Evolutionary conservation across 1,140 invertebrate genomes (phyloP).

Genomic region (Leptonema lineaticorne): DNA sequence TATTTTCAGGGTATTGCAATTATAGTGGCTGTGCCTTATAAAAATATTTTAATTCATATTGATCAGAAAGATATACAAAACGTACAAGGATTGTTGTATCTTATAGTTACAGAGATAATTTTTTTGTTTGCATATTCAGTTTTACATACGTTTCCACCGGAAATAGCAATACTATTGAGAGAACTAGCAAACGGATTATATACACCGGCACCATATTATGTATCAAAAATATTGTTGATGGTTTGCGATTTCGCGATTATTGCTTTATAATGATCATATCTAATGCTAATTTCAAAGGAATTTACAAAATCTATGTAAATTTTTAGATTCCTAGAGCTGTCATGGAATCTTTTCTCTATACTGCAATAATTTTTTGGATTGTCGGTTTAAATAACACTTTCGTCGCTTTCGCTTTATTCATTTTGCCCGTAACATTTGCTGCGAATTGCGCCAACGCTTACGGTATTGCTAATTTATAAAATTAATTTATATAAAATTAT

Average conservation of each 20-base stretch:
- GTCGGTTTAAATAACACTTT: conserved; percentile 52
- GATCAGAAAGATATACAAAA: conserved; percentile 68
- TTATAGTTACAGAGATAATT: conserved; percentile 69
- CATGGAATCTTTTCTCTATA: conserved; percentile 62
- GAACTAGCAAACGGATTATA: conserved; percentile 71
- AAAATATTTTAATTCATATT: conserved; percentile 56
- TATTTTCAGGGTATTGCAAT: conserved; percentile 61
- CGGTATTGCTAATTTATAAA: conserved; percentile 43
- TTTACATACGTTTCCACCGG: conserved; percentile 68
- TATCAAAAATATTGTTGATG: conserved; percentile 70
- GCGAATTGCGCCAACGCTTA: conserved; percentile 56
- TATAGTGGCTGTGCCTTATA: conserved; percentile 62
- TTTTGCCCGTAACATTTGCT: conserved; percentile 51
- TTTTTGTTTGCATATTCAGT: conserved; percentile 70
- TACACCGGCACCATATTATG: conserved; percentile 64
- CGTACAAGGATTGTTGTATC: conserved; percentile 67
- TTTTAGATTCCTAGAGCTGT: conserved; percentile 65
- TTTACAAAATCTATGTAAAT: neutral
- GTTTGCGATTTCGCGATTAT: conserved; percentile 52
- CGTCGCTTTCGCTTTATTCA: conserved; percentile 50
- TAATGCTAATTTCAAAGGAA: neutral
- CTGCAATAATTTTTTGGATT: conserved; percentile 56
- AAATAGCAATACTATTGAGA: conserved; percentile 65
- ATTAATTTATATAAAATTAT: neutral
- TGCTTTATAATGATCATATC: neutral